These are phyloP conservation scores for Sylvilagus bachmani DNA, from an alignment of 2,113 vertebrate species.

Conservation along the genomic window DNA sequence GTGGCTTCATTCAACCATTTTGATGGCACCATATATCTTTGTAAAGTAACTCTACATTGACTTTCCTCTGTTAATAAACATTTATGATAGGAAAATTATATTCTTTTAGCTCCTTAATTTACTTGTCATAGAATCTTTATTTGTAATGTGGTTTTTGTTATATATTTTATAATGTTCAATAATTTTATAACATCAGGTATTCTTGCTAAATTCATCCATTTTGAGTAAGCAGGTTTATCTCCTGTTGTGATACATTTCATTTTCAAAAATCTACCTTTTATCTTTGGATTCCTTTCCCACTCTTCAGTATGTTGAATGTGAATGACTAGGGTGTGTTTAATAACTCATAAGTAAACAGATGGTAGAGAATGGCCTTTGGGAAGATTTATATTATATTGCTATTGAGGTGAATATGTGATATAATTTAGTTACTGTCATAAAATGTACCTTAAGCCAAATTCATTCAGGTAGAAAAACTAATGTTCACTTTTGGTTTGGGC, in stretches of 20 bases:
- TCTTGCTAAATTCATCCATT: background rate
- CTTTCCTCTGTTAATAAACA: constrained; percentile 7
- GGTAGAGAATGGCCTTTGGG: constrained; percentile 58
- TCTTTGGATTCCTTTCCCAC: background rate
- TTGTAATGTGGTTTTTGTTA: background rate
- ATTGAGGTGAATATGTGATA: constrained; percentile 72
- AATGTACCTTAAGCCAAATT: constrained; percentile 45
- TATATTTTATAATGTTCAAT: constrained; percentile 3
- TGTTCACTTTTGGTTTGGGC: constrained; percentile 66
- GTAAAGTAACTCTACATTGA: background rate
- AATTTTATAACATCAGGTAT: background rate
- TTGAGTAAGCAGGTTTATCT: constrained; percentile 31
- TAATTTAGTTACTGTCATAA: constrained; percentile 54
- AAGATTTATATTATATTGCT: constrained; percentile 14
- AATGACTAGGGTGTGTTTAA: constrained; percentile 59
- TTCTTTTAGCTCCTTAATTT: constrained; percentile 1
- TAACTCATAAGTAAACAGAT: constrained; percentile 65
- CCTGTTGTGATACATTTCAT: background rate
- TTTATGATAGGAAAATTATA: background rate
- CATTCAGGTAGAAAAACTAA: background rate
- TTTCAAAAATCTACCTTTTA: background rate
- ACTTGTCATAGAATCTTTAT: background rate
- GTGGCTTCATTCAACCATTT: background rate
- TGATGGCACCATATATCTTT: background rate
- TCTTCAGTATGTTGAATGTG: constrained; percentile 49